Conservation (phyloP, 2,888 invertebrate genomes). For the Lydus trimaculatus region DNA sequence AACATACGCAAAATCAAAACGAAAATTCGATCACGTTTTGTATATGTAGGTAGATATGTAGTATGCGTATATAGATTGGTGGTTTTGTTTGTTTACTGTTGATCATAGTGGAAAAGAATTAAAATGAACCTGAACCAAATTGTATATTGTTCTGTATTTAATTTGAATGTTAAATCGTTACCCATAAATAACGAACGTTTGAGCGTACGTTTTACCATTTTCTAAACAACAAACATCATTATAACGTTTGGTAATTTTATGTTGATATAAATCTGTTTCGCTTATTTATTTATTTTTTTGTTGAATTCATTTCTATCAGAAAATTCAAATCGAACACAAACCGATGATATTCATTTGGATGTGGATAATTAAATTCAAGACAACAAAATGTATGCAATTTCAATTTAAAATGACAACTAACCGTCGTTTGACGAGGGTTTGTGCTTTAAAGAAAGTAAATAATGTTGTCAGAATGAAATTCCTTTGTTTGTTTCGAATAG, state of each 20-base stretch:
- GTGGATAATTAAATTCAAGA: not conserved
- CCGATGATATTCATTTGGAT: not conserved
- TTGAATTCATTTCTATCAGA: too few species aligned
- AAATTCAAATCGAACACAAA: too few species aligned
- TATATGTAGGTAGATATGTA: too few species aligned
- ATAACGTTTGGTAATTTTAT: not conserved
- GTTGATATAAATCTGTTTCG: too few species aligned
- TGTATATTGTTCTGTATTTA: not conserved
- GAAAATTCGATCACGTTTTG: not conserved
- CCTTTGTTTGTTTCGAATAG: not conserved
- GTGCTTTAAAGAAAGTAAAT: conserved; percentile 5
- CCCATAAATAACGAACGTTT: not conserved
- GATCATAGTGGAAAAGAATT: not conserved
- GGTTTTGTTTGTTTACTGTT: not conserved
- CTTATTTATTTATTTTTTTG: too few species aligned
- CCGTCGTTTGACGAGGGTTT: not conserved
- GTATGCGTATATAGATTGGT: not conserved
- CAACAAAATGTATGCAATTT: not conserved
- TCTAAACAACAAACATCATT: not conserved
- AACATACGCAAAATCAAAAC: not conserved
- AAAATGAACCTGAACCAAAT: not conserved
- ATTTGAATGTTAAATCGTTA: not conserved
- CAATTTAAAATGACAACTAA: not conserved
- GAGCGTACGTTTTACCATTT: not conserved
- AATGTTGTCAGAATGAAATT: not conserved